Evolutionary conservation across 35 echinoderm and acorn worm species (phyloP), one percentile per base, ranked within the genome.

Genomic region (Patiria miniata): DNA sequence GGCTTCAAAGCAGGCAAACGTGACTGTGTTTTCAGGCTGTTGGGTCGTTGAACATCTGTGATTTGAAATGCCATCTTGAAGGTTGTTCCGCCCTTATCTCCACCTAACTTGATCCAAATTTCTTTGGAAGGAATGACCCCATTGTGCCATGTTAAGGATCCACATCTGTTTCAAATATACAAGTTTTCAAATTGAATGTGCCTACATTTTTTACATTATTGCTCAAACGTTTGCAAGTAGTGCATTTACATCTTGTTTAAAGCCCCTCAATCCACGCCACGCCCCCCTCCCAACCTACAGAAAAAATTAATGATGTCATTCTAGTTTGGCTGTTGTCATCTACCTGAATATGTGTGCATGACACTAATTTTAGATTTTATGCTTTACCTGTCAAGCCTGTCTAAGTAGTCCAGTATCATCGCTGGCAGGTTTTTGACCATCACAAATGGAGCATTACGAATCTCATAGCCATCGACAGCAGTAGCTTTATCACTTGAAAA

Each of bases 61-160:
- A 85, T 85, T 38, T 85, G 83, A 39, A 85, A 14, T 32, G 30
- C 83, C 30, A 60, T 18, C 34, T 85, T 86, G 39, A 77, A 39
- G 44, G 57, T 68, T 15, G 26, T 68, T 1, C 84, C 84, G 40
- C 84, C 84, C 44, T 86, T 54, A 50, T 86, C 84, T 40, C 84
- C 84, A 26, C 84, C 84, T 39, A 86, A 34, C 32, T 86, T 86
- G 2, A 60, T 21, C 84, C 84, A 86, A 19, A 86, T 39, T 42
- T 86, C 84, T 26, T 40, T 77, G 37, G 30, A 22, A 37, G 39
- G 79, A 68, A 85, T 73, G 53, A 58, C 29, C 16, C 83, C 83
- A 68, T 85, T 22, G 23, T 85, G 83, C 83, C 83, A 85, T 29
- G 83, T 85, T 36, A 85, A 59, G 26, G 55, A 59, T 59, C 55